Conservation (phyloP, 2,113 vertebrate genomes). For the Embiotoca jacksoni region DNA sequence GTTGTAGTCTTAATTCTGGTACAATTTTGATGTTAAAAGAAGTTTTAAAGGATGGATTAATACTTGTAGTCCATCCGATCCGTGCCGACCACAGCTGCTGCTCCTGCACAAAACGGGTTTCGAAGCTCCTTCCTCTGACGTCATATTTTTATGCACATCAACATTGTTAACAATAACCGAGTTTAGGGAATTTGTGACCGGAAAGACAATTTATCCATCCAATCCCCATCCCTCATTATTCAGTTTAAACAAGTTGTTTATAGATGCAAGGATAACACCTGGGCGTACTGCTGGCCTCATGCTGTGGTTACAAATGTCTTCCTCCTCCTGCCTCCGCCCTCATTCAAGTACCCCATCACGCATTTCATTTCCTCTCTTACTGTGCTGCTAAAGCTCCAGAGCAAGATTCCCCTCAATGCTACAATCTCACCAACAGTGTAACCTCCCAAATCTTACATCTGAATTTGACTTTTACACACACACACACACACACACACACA, state of each 20-base stretch:
- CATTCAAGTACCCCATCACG: constrained; percentile 40
- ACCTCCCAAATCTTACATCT: constrained; percentile 38
- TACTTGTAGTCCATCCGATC: too few relatives aligned
- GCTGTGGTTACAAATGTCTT: constrained; percentile 45
- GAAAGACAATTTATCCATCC: background rate
- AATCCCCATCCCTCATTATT: constrained; percentile 45
- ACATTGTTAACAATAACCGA: too few relatives aligned
- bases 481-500: background rate
- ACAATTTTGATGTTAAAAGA: too few relatives aligned
- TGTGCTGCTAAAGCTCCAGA: constrained; percentile 19
- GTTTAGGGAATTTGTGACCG: too few relatives aligned
- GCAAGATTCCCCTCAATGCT: constrained; percentile 12
- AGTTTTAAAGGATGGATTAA: too few relatives aligned
- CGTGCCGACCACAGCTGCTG: too few relatives aligned
- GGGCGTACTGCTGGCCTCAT: constrained; percentile 14
- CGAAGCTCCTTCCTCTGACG: too few relatives aligned
- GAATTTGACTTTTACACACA: background rate
- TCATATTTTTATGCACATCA: too few relatives aligned
- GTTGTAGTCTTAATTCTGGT: too few relatives aligned
- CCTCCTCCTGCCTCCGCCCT: constrained; percentile 3
- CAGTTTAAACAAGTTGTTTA: constrained; percentile 54
- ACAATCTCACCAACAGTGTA: constrained; percentile 18
- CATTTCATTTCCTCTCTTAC: constrained; percentile 45
- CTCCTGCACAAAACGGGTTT: too few relatives aligned
- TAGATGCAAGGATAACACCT: constrained; percentile 9